Percentiles rank a stretch among this genome's conserved stretches.
Conservation (phyloP, 2,113 vertebrate genomes). For the Oryctolagus cuniculus region mOryCun1.1 NC_091436.1:37404501-37405000, state of each 20-base stretch:
- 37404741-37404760: not conserved
- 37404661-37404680: not conserved
- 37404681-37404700: not conserved
- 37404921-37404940: not conserved
- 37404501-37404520: not conserved
- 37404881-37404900: not conserved
- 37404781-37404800: not conserved
- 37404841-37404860: not conserved
- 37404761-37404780: not conserved
- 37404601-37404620: not conserved
- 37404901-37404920: not conserved
- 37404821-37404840: not conserved
- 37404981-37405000: not conserved
- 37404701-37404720: not conserved
- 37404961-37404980: not conserved
- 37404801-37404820: not conserved
- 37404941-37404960: not conserved
- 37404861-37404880: not conserved
- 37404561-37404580: not conserved
- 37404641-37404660: not conserved
- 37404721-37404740: fast-evolving
- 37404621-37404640: not conserved
- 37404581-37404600: not conserved
- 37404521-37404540: not conserved
- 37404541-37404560: conserved; percentile 16